A percentile compares a stretch with the other conserved stretches of the same genome.
Conservation (phyloP, 2,888 invertebrate genomes). For the Diachrysia chrysitis region DNA sequence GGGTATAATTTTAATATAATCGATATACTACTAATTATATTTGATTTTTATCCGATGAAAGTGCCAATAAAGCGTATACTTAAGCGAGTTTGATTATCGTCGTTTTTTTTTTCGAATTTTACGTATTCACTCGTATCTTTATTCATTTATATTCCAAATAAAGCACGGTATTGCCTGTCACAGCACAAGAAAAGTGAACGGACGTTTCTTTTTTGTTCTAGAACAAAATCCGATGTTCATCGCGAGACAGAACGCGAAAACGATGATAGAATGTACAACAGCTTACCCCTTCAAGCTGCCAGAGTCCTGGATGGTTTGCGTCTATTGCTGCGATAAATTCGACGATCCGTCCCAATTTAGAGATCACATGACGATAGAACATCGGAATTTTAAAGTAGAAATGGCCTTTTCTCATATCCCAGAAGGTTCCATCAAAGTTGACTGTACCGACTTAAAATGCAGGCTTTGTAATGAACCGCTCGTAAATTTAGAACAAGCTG, state of each 20-base stretch:
- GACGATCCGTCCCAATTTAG: slow-evolving; percentile 63
- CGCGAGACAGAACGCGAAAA: slow-evolving; percentile 62
- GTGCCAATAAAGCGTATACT: too few relatives aligned
- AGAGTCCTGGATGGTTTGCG: slow-evolving; percentile 60
- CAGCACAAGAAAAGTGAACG: slow-evolving; percentile 50
- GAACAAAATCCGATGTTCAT: slow-evolving; percentile 57
- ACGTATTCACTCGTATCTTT: not conserved
- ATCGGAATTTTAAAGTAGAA: slow-evolving; percentile 56
- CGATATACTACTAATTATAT: too few relatives aligned
- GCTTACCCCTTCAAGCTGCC: slow-evolving; percentile 65
- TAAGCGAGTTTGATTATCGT: too few relatives aligned
- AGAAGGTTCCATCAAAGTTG: slow-evolving; percentile 62
- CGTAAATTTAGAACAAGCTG: slow-evolving; percentile 46
- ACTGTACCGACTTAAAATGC: slow-evolving; percentile 61
- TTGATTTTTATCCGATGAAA: too few relatives aligned
- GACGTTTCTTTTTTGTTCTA: slow-evolving; percentile 64
- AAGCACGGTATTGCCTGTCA: slow-evolving; percentile 9
- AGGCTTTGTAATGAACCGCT: slow-evolving; percentile 56
- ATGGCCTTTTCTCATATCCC: slow-evolving; percentile 61
- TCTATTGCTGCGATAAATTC: slow-evolving; percentile 66
- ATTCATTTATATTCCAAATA: not conserved
- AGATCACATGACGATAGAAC: slow-evolving; percentile 63
- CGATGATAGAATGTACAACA: slow-evolving; percentile 60
- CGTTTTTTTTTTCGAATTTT: too few relatives aligned
- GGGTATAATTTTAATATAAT: too few relatives aligned